Conservation (phyloP, 2,113 vertebrate species). For the Ancistrus triradiatus region DNA sequence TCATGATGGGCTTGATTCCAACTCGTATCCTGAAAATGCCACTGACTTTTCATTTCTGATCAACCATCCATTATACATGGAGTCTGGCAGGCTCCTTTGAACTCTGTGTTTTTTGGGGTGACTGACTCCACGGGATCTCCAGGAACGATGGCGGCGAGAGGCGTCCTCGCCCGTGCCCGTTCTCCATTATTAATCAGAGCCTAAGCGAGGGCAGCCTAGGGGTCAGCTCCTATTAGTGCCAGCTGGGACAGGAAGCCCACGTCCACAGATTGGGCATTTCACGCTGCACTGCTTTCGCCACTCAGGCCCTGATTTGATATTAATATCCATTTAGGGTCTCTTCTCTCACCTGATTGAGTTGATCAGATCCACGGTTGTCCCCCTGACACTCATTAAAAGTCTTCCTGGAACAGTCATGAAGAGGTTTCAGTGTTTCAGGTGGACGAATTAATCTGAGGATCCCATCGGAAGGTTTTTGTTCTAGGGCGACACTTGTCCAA, state of each 20-base stretch:
- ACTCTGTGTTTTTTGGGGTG: conserved; percentile 57
- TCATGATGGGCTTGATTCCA: conserved; percentile 57
- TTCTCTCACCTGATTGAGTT: conserved; percentile 61
- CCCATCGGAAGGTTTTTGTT: too few species aligned
- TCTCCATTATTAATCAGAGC: conserved; percentile 73
- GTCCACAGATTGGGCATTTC: conserved; percentile 75
- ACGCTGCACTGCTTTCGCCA: conserved; percentile 66
- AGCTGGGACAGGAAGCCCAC: conserved; percentile 42
- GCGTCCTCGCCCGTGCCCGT: conserved; percentile 57
- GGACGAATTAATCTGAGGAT: too few species aligned
- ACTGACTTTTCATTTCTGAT: conserved; percentile 62
- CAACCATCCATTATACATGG: conserved; percentile 73
- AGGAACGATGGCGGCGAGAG: conserved; percentile 32
- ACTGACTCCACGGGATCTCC: conserved; percentile 50
- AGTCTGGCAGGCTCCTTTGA: conserved; percentile 54
- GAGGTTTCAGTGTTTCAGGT: conserved; percentile 6
- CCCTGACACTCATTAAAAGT: conserved; percentile 56
- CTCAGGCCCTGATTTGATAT: conserved; percentile 69
- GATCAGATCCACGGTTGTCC: conserved; percentile 48
- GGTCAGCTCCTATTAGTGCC: conserved; percentile 72
- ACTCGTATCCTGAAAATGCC: conserved; percentile 56
- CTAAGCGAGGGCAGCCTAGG: conserved; percentile 55
- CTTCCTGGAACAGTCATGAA: conserved; percentile 41
- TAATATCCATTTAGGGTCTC: conserved; percentile 72
- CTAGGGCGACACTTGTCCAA: too few species aligned